phyloP scores from a whole-genome alignment of 2,797 vertebrate genomes.

The Geotrypetes seraphini region DNA sequence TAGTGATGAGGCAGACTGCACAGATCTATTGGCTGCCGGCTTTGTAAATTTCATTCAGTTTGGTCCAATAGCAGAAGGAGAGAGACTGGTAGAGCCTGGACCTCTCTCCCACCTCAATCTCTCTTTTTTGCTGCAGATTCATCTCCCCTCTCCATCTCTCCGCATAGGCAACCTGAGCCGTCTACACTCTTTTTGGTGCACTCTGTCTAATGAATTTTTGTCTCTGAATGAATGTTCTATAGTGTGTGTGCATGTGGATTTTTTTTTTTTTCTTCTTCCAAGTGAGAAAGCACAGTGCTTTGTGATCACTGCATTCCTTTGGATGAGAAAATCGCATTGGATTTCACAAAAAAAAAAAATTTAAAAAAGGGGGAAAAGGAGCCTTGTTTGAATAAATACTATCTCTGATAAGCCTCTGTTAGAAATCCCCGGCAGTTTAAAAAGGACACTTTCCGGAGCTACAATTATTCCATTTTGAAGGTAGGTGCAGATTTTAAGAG shows the following conservation, averaged over 20 bases:
- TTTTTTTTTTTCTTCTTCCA: conserved; percentile 8
- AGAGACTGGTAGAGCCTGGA: conserved; percentile 50
- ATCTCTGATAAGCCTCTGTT: conserved; percentile 23
- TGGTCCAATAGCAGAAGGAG: conserved; percentile 71
- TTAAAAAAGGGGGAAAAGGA: conserved; percentile 33
- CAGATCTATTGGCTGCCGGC: conserved; percentile 80
- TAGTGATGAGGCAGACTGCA: conserved; percentile 66
- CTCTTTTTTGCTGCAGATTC: conserved; percentile 45
- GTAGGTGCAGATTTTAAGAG: conserved; percentile 46
- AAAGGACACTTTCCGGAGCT: conserved; percentile 16
- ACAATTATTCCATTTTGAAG: conserved; percentile 34
- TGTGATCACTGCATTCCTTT: conserved; percentile 41
- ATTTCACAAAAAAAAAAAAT: conserved; percentile 32
- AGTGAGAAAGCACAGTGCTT: conserved; percentile 15
- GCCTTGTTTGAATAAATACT: conserved; percentile 33
- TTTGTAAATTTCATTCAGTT: conserved; percentile 74
- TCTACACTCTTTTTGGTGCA: conserved; percentile 38
- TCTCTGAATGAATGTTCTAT: conserved; percentile 33
- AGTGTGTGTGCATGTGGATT: background rate
- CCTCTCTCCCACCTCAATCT: conserved; percentile 56
- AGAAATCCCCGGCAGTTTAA: conserved; percentile 35
- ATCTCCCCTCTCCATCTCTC: conserved; percentile 37
- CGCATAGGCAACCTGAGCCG: conserved; percentile 64
- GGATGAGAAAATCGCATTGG: conserved; percentile 51
- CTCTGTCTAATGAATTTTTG: conserved; percentile 50